phyloP scores from a whole-genome alignment of 1,140 invertebrate genomes.

The Drosophila kanapiae region DNA sequence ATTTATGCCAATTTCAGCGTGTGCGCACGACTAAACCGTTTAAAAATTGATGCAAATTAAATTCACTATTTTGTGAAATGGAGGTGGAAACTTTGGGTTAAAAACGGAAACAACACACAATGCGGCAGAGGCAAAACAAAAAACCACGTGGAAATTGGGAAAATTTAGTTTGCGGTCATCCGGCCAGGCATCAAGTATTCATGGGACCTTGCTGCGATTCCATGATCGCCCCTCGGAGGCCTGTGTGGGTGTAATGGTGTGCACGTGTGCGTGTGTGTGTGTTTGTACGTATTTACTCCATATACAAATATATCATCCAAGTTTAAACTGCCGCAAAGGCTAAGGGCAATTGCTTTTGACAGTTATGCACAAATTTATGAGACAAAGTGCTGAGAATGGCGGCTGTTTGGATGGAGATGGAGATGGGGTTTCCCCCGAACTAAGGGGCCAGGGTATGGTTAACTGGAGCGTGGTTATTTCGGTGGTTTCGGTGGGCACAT shows the following conservation, averaged over 20 bases:
- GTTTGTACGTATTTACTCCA: slow-evolving; percentile 46
- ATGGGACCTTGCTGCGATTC: slow-evolving; percentile 21
- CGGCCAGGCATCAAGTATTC: slow-evolving; percentile 44
- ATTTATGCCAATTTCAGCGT: slow-evolving; percentile 49
- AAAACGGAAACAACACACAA: slow-evolving; percentile 40
- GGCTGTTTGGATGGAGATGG: neutral
- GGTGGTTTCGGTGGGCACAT: slow-evolving; percentile 32
- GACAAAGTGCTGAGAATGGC: slow-evolving; percentile 70
- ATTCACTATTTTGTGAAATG: slow-evolving; percentile 43
- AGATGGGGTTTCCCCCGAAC: neutral
- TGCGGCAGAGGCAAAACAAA: slow-evolving; percentile 19
- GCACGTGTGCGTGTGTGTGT: slow-evolving; percentile 17
- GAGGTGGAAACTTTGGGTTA: slow-evolving; percentile 8
- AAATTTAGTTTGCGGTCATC: slow-evolving; percentile 50
- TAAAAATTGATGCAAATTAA: slow-evolving; percentile 55
- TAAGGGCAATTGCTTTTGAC: slow-evolving; percentile 83
- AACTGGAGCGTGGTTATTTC: slow-evolving; percentile 22
- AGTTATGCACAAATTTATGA: slow-evolving; percentile 83
- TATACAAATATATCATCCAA: slow-evolving; percentile 83
- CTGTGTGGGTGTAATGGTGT: slow-evolving; percentile 25
- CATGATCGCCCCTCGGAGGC: slow-evolving; percentile 46
- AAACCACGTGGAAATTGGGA: slow-evolving; percentile 34
- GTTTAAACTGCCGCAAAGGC: slow-evolving; percentile 82
- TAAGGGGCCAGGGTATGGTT: neutral
- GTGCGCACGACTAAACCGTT: slow-evolving; percentile 44